phyloP scores from a whole-genome alignment of 1,140 invertebrate species.

The Euura saliciscinereae region DNA sequence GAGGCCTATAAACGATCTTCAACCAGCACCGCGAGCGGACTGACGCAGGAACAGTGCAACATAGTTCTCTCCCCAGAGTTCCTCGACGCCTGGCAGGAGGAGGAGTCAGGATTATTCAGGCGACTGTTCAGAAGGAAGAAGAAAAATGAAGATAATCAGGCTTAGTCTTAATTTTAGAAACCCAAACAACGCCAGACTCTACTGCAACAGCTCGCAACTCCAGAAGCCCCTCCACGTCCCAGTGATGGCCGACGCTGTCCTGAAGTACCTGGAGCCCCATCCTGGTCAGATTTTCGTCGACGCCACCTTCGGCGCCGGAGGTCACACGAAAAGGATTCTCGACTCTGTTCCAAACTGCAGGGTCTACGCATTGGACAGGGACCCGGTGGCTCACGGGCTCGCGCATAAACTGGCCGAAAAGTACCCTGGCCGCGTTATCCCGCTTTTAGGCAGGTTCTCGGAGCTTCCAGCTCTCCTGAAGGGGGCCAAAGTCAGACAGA shows the following conservation, averaged over 20 bases:
- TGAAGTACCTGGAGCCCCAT: constrained; percentile 70
- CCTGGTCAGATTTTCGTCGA: constrained; percentile 73
- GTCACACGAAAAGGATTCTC: constrained; percentile 76
- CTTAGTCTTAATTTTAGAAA: constrained; percentile 9
- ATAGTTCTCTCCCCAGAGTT: constrained; percentile 74
- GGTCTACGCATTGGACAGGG: constrained; percentile 87
- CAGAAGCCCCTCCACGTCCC: constrained; percentile 65
- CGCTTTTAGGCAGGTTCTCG: constrained; percentile 86
- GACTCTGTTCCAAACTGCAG: constrained; percentile 60
- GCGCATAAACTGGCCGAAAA: constrained; percentile 68
- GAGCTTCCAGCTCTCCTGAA: constrained; percentile 77
- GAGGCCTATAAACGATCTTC: constrained; percentile 67
- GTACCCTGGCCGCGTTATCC: constrained; percentile 74
- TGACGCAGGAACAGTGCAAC: constrained; percentile 74
- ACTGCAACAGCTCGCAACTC: not conserved
- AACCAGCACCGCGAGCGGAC: constrained; percentile 69
- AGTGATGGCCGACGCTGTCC: constrained; percentile 74
- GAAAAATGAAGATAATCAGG: constrained; percentile 45
- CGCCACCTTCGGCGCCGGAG: constrained; percentile 95
- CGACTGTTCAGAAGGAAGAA: constrained; percentile 54
- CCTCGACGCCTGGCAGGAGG: constrained; percentile 65
- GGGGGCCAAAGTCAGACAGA: constrained; percentile 62
- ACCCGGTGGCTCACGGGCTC: constrained; percentile 76
- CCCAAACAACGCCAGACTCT: not conserved
- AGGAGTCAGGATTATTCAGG: constrained; percentile 62